phyloP scores from a whole-genome alignment of 2,797 vertebrate genomes.

The Ciconia nigra region DNA sequence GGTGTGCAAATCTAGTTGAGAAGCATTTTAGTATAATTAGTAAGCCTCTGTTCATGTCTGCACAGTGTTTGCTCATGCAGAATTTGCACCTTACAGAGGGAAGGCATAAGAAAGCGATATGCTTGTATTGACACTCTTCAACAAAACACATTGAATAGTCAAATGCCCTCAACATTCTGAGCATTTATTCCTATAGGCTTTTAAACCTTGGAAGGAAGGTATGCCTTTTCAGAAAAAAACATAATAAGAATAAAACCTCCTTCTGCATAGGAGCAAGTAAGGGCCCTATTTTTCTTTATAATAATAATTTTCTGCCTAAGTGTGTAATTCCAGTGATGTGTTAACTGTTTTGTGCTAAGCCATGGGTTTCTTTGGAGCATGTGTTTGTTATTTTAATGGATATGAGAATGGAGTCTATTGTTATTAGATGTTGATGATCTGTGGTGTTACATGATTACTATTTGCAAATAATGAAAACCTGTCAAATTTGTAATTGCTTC shows the following conservation, averaged over 20 bases:
- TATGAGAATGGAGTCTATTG: not conserved
- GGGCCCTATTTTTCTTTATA: not conserved
- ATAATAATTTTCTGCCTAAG: not conserved
- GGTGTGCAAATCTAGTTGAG: not conserved
- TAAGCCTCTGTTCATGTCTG: not conserved
- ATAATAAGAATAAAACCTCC: not conserved
- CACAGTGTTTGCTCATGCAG: not conserved
- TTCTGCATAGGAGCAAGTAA: not conserved
- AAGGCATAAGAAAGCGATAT: not conserved
- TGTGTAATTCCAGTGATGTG: not conserved
- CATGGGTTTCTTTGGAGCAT: not conserved
- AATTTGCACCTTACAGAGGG: not conserved
- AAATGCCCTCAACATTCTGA: not conserved
- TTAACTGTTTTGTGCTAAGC: not conserved
- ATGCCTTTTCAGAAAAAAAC: not conserved
- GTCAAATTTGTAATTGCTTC: conserved; percentile 14
- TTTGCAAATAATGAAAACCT: conserved; percentile 18
- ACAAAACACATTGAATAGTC: not conserved
- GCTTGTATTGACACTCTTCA: not conserved
- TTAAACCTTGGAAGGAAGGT: not conserved
- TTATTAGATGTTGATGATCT: not conserved
- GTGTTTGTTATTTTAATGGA: not conserved
- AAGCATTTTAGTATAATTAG: not conserved
- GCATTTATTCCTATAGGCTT: not conserved
- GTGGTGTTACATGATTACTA: not conserved